phyloP scores from a whole-genome alignment of 1,140 invertebrate species.

The Drosophila paulistorum region DNA sequence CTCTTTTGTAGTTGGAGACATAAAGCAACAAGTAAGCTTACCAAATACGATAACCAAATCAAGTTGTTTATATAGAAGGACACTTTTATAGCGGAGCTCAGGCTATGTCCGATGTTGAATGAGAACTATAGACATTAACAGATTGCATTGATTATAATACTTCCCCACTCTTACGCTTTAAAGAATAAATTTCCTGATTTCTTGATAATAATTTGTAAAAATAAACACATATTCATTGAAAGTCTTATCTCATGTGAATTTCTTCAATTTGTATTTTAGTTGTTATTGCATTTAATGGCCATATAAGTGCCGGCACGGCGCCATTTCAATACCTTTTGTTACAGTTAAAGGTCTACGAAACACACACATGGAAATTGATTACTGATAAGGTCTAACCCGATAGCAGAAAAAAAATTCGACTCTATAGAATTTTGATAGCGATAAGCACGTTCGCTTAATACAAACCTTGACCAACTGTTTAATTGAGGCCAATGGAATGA shows the following conservation, averaged over 20 bases:
- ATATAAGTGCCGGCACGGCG: conserved; percentile 5
- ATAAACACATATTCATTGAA: neutral
- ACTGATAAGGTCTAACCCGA: neutral
- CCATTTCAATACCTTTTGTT: conserved; percentile 12
- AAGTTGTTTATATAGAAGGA: too few species aligned
- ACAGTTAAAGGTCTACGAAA: neutral
- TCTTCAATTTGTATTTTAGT: neutral
- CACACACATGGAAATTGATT: conserved; percentile 2
- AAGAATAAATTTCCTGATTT: neutral
- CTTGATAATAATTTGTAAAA: neutral
- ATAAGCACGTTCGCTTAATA: conserved; percentile 10
- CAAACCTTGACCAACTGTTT: conserved; percentile 10
- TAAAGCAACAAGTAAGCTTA: too few species aligned
- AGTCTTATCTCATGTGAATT: neutral
- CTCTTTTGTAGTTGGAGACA: too few species aligned
- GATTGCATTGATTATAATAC: too few species aligned
- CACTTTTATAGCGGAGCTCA: too few species aligned
- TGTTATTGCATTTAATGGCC: neutral
- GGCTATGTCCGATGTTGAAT: too few species aligned
- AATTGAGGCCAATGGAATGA: conserved; percentile 13
- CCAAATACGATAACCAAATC: too few species aligned
- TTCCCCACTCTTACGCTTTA: neutral
- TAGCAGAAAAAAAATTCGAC: conserved; percentile 6
- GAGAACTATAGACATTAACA: too few species aligned
- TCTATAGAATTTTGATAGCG: conserved; percentile 6